Evolutionary conservation across 2,113 vertebrate genomes (phyloP), one percentile per base, ranked within the genome.

Genomic region (Tympanuchus pallidicinctus): DNA sequence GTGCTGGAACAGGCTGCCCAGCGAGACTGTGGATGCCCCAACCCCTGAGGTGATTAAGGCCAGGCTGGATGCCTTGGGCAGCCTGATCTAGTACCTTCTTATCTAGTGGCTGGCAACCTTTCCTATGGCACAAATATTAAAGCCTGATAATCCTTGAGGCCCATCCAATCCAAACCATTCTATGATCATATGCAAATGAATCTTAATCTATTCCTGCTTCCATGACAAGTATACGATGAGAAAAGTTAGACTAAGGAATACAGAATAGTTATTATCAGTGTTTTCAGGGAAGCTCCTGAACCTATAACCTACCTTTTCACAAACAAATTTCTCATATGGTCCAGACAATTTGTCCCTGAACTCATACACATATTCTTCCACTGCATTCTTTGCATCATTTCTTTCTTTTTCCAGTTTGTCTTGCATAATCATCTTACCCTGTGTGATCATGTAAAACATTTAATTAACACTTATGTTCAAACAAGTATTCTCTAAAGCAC

Each of bases 371-470:
- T 98, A 98, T 34, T 98, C 98, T 64, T 98, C 98, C 48, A 98
- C 98, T 13, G 98, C 97, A 20, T 98, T 98, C 92, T 98, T 98
- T 20, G 98, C 98, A 83, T 98, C 98, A 38, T 98, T 98, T 69
- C 98, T 96, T 82, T 98, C 98, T 90, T 98, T 98, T 89, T 98
- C 98, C 89, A 98, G 83, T 38, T 98, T 98, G 91, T 98, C 98
- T 89, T 98, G 98, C 96, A 98, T 97, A 65, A 98, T 98, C 98
- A 98, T 98, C 92, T 98, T 98, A 20, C 97, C 97, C 98, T 98
- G 95, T 77, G 42, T 56, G 63, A 78, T 54, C 78, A 94, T 14
- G 72, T 27, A 86, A 92, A 72, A 90, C 11, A 87, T 79, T 94
- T 21, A 76, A 77, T 85, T 64, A 66, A 47, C 17, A 77, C 38